Evolutionary conservation across 2,888 invertebrate species (phyloP).

Genomic region (Aromia moschata): DNA sequence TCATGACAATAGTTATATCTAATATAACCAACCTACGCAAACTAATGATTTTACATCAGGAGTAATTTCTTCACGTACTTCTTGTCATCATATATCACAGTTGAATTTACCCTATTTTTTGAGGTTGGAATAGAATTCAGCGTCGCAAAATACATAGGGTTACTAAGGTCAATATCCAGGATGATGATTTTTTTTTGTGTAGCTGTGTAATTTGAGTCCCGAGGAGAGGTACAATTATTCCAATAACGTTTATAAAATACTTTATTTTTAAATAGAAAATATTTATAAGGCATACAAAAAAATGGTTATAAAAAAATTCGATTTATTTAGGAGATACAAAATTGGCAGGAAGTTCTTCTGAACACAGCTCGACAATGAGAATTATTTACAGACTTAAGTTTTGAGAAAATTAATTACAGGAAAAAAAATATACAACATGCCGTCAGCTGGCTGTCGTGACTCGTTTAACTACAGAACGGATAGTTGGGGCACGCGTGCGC

Average conservation of each 20-base stretch:
- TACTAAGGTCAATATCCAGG: no score
- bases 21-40: no score
- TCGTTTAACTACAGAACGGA: slow-evolving; percentile 57
- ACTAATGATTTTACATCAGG: no score
- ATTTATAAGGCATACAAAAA: slow-evolving; percentile 6
- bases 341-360: background rate
- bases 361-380: slow-evolving; percentile 14
- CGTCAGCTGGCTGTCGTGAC: slow-evolving; percentile 50
- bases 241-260: slow-evolving; percentile 12
- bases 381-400: slow-evolving; percentile 14
- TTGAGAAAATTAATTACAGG: slow-evolving; percentile 7
- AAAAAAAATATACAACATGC: slow-evolving; percentile 45
- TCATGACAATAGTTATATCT: no score
- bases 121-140: no score
- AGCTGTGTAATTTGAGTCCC: no score
- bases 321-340: background rate
- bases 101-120: no score
- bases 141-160: no score
- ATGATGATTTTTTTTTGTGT: no score
- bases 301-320: slow-evolving; percentile 3
- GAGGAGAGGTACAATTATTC: background rate
- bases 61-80: no score
- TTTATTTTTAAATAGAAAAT: slow-evolving; percentile 12
- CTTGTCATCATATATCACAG: no score
- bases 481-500: slow-evolving; percentile 61